Evolutionary conservation across 2,113 vertebrate species (phyloP), one percentile per base, ranked within the genome.

Genomic region (rat (Rattus norvegicus)): DNA sequence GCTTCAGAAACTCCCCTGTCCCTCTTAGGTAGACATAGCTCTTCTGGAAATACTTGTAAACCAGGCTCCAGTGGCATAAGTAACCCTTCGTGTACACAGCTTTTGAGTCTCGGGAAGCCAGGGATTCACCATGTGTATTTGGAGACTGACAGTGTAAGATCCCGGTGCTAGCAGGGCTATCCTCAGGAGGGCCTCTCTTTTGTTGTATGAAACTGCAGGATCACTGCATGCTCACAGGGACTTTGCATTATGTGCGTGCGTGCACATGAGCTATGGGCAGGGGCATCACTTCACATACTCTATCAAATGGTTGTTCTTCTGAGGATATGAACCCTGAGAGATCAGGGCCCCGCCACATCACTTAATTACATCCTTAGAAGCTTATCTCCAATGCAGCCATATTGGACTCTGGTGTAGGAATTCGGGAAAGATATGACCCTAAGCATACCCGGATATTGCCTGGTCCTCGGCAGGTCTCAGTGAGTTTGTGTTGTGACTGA

Each of bases 11-110:
- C 16, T 4, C 1, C 3, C 26, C 65, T 43, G 17, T 72, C 30
- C n/a, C 47, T 72, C 52, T 92, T 72, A 19, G 0, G 4, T 17
- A 67, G 65, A 24, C 36, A 24, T 33, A 12, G 1, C 77, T 39
- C 12, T 2, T 81, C 49, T n/a, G 75, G 63, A 81, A 14, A 43
- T 47, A 47, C 39, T 22, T 30, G 28, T 73, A 47, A 63, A 26
- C 36, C 17, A n/a, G 76, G 47, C 3, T n/a, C 63, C 39, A 17
- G 56, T 6, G 79, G 65, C 28, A 20, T 13, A 47, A 84, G 47
- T 36, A 4, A 14, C 17, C 20, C 14, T 24, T 17, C 0, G 1
- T 7, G 5, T 36, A 24, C 2, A 4, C 1, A 63, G 28, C 33
- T 54, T 75, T 13, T 16, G 9, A 59, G 43, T 75, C 65, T 84